Percentiles rank a stretch among this genome's conserved stretches.
phyloP scores from a whole-genome alignment of 2,888 invertebrate species.

The Pomacea canaliculata region DNA sequence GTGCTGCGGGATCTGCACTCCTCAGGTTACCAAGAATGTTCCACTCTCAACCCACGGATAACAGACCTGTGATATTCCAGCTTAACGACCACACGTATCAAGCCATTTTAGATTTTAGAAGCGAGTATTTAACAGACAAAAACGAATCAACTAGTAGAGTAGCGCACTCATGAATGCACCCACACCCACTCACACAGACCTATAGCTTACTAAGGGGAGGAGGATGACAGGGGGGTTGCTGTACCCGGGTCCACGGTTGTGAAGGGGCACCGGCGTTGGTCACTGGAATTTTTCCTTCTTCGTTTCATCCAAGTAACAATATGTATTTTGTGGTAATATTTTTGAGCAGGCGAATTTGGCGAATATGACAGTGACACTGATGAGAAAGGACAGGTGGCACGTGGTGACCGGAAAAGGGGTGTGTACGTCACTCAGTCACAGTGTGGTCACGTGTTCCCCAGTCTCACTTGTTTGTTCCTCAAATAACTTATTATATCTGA shows the following conservation, averaged over 20 bases:
- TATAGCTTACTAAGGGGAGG: too few relatives aligned
- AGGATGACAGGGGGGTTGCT: too few relatives aligned
- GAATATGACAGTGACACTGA: constrained; percentile 27
- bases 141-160: background rate
- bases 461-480: background rate
- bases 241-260: too few relatives aligned
- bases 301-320: background rate
- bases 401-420: constrained; percentile 16
- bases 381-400: constrained; percentile 19
- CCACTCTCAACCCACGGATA: too few relatives aligned
- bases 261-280: too few relatives aligned
- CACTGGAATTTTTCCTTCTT: too few relatives aligned
- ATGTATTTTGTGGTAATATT: background rate
- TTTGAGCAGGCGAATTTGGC: constrained; percentile 27
- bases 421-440: background rate
- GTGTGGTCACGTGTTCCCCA: background rate
- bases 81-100: too few relatives aligned
- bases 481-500: background rate
- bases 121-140: background rate
- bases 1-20: too few relatives aligned
- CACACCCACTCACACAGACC: constrained; percentile 6
- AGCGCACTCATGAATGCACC: too few relatives aligned
- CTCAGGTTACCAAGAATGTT: too few relatives aligned
- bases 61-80: too few relatives aligned
- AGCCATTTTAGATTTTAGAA: too few relatives aligned